These are phyloP conservation scores for Myiotriccus ornatus DNA, from an alignment of 2,797 vertebrate genomes.

Conservation along the genomic window DNA sequence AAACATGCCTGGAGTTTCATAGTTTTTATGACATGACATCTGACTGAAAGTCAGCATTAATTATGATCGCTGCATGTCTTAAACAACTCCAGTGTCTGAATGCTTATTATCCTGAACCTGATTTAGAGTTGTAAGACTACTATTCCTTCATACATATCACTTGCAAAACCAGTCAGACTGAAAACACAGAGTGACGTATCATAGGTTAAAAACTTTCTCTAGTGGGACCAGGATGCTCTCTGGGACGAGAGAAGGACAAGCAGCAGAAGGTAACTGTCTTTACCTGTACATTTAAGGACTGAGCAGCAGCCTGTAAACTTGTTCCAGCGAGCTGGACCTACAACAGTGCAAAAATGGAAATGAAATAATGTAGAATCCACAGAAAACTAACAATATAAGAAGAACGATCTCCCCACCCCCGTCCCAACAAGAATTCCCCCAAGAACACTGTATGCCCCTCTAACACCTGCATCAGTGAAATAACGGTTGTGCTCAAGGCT, in stretches of 20 bases:
- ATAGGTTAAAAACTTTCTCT: not conserved
- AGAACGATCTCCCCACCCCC: not conserved
- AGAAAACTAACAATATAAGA: slow-evolving; percentile 1
- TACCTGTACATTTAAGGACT: slow-evolving; percentile 84
- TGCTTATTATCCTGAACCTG: not conserved
- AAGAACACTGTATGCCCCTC: not conserved
- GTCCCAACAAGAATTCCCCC: not conserved
- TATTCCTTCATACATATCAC: not conserved
- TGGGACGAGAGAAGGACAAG: not conserved
- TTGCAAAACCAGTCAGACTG: not conserved
- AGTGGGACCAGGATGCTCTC: not conserved
- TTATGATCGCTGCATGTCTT: not conserved
- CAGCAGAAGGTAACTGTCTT: slow-evolving; percentile 35
- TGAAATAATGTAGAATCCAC: slow-evolving; percentile 18
- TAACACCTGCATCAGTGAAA: not conserved
- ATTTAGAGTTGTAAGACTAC: not conserved
- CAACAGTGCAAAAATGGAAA: slow-evolving; percentile 62
- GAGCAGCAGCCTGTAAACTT: slow-evolving; percentile 84
- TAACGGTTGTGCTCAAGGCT: not conserved
- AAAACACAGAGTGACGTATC: not conserved
- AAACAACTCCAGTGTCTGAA: not conserved
- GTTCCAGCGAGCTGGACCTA: slow-evolving; percentile 84
- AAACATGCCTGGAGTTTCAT: not conserved
- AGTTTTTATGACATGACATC: not conserved
- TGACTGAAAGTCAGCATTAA: not conserved